Evolutionary conservation across 2,113 vertebrate genomes (phyloP).

Genomic region (Hyaena hyaena): DNA sequence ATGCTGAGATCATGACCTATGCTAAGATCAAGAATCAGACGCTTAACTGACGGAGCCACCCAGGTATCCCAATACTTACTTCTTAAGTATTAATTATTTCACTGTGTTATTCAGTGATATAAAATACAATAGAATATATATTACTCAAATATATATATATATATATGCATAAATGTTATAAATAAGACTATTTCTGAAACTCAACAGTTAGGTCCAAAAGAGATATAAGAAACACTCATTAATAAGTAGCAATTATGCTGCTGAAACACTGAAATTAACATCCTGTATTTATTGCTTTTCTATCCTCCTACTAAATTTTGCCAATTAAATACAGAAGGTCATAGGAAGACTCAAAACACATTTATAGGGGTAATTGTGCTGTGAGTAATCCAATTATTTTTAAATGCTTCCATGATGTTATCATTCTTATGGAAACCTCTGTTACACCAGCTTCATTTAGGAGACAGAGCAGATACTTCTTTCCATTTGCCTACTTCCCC

Average conservation of each 20-base stretch:
- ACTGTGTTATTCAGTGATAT: constrained; percentile 7
- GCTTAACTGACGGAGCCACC: no score
- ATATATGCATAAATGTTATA: background rate
- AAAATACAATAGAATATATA: constrained; percentile 8
- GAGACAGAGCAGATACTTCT: constrained; percentile 35
- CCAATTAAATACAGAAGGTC: constrained; percentile 79
- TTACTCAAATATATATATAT: background rate
- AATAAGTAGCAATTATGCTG: constrained; percentile 69
- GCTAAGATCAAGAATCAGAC: no score
- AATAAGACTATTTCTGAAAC: constrained; percentile 55
- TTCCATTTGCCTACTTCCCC: constrained; percentile 38
- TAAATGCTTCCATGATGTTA: constrained; percentile 72
- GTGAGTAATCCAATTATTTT: constrained; percentile 74
- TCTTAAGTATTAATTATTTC: constrained; percentile 57
- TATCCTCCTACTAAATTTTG: constrained; percentile 70
- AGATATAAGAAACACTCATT: constrained; percentile 53
- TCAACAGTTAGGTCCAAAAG: constrained; percentile 3
- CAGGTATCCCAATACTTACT: background rate
- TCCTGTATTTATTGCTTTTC: constrained; percentile 73
- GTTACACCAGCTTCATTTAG: constrained; percentile 34
- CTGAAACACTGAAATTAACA: constrained; percentile 62
- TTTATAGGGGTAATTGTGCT: constrained; percentile 73
- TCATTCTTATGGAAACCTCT: constrained; percentile 64
- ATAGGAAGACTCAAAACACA: constrained; percentile 72
- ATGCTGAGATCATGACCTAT: no score